Evolutionary conservation across 2,888 invertebrate species (phyloP), one percentile per base, ranked within the genome.

Genomic region (Anaspis maculata): DNA sequence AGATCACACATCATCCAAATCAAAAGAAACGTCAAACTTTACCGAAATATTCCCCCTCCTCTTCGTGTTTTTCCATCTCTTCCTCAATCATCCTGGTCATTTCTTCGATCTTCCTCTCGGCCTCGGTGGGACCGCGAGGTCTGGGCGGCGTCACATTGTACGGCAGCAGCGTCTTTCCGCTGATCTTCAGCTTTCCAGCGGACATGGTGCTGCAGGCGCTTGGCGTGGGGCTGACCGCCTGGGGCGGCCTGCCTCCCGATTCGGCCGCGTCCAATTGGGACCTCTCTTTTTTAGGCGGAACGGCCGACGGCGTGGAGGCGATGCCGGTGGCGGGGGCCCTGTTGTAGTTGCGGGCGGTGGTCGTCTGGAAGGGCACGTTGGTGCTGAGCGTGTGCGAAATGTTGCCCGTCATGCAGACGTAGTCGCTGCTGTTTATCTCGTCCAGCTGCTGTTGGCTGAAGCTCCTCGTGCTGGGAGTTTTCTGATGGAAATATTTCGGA

Each of bases 1-100:
- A n/a, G n/a, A n/a, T n/a, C n/a, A n/a, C n/a, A n/a, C n/a, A n/a
- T n/a, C n/a, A n/a, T n/a, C 5, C 19, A 19, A 19, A 19, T 6
- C 19, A 19, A 7, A 15, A 25, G 3, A 32, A 19, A 13, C 3
- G 13, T 16, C 19, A 19, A 30, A 72, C n/a, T n/a, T 72, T 69
- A 91, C 95, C 95, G 72, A 94, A 95, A 67, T 92, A 95, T 71
- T 95, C 95, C 49, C 92, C 94, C 63, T 91, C 88, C 52, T 91
- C 90, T 66, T 90, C 90, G 55, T 88, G 86, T 52, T 88, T 84
- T 62, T 95, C 95, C 82, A 96, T 88, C 71, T 94, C 91, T 61
- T 91, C 91, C 62, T 94, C 94, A 44, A 94, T 74, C 59, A 91
- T 89, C 31, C 88, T 73, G 9, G 92, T 92, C 42, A 94, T 73